Conservation (phyloP, 2,888 invertebrate genomes). For the Drosophila subsilvestris region DNA sequence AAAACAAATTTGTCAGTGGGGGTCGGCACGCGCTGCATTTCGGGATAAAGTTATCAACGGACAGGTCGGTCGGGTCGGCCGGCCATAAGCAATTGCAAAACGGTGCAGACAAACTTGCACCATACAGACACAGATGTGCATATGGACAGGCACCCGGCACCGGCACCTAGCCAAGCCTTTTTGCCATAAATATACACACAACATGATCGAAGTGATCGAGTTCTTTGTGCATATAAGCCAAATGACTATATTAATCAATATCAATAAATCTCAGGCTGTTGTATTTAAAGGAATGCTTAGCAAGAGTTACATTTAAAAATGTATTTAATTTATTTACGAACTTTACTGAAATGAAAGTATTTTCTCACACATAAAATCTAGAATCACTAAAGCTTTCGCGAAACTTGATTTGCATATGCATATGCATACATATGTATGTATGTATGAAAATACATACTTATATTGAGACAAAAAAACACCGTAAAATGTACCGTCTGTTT, state of each 20-base stretch:
- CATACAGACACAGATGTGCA: conserved; percentile 12
- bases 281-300: not conserved
- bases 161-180: conserved; percentile 48
- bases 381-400: not conserved
- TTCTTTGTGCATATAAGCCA: not conserved
- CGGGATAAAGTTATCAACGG: conserved; percentile 64
- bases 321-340: not conserved
- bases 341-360: not conserved
- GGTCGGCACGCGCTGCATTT: conserved; percentile 84
- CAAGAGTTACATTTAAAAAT: no score
- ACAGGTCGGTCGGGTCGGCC: conserved; percentile 48
- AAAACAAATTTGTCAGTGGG: conserved; percentile 84
- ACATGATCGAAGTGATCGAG: not conserved
- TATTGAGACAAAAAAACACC: not conserved
- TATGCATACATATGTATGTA: not conserved
- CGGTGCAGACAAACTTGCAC: not conserved
- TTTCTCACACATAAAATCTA: not conserved
- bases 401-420: not conserved
- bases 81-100: conserved; percentile 38
- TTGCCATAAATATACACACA: conserved; percentile 18
- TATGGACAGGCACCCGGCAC: conserved; percentile 34
- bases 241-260: not conserved
- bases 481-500: conserved; percentile 8
- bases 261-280: not conserved
- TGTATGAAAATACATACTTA: not conserved